phyloP scores from a whole-genome alignment of 2,797 vertebrate species.

The Hippoglossus hippoglossus region DNA sequence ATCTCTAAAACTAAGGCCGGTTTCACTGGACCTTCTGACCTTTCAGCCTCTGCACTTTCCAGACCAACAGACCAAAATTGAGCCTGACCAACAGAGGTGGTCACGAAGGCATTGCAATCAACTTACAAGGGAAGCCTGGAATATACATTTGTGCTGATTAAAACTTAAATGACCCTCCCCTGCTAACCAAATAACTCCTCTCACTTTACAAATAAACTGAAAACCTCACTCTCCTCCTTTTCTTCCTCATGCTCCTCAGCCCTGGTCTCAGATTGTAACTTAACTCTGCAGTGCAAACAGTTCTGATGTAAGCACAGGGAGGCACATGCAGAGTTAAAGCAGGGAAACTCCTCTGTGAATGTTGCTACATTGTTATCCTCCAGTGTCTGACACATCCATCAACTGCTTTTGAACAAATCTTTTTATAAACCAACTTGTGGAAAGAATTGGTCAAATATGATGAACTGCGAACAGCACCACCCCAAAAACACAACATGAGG shows the following conservation, averaged over 20 bases:
- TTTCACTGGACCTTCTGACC: not conserved
- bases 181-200: not conserved
- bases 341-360: not conserved
- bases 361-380: not conserved
- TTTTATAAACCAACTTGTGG: not conserved
- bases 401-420: not conserved
- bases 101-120: not conserved
- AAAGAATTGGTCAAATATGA: not conserved
- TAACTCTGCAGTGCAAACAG: not conserved
- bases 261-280: not conserved
- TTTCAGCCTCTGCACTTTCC: not conserved
- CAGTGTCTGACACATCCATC: no score
- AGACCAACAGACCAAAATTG: no score
- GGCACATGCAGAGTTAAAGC: not conserved
- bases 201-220: not conserved
- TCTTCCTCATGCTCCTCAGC: not conserved
- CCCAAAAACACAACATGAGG: not conserved
- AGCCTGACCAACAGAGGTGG: no score
- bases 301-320: slow-evolving; percentile 18
- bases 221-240: not conserved
- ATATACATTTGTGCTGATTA: not conserved
- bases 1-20: no score
- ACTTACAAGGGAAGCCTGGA: not conserved
- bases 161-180: not conserved
- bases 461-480: not conserved